Conservation (phyloP, 2,888 invertebrate genomes). For the Eupithecia subfuscata region DNA sequence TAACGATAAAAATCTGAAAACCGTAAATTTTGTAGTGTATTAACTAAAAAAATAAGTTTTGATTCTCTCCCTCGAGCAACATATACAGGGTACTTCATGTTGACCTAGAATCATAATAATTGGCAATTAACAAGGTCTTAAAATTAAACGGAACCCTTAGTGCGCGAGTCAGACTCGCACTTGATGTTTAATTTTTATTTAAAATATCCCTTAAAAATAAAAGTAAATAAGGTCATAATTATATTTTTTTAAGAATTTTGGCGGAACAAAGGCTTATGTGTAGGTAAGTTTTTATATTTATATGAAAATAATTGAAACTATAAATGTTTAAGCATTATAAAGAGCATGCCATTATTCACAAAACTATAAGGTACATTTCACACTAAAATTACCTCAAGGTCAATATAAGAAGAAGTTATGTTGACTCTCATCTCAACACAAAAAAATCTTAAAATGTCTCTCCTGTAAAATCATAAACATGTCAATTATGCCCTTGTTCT, state of each 20-base stretch:
- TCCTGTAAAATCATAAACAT: conserved; percentile 19
- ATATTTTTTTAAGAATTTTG: conserved; percentile 23
- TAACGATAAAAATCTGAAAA: too few relatives aligned
- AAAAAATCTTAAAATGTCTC: conserved; percentile 27
- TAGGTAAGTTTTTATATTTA: conserved; percentile 24
- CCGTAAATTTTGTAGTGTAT: too few relatives aligned
- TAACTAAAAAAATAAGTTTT: too few relatives aligned
- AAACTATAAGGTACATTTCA: conserved; percentile 30
- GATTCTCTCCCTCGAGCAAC: too few relatives aligned
- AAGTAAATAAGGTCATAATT: conserved; percentile 20
- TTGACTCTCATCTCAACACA: conserved; percentile 18
- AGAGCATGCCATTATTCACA: conserved; percentile 25
- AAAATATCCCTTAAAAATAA: conserved; percentile 23
- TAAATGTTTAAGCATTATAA: conserved; percentile 23
- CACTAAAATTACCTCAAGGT: conserved; percentile 27
- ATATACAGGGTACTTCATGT: too few relatives aligned
- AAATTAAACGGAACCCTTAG: too few relatives aligned
- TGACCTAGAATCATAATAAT: too few relatives aligned
- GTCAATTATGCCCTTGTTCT: conserved; percentile 13
- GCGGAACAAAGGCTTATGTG: conserved; percentile 24
- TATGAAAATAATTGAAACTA: conserved; percentile 26
- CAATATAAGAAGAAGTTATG: conserved; percentile 23
- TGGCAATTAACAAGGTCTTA: too few relatives aligned
- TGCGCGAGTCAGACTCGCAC: too few relatives aligned
- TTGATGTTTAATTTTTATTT: conserved; percentile 25